Evolutionary conservation across 2,113 vertebrate species (phyloP).

Genomic region (Electrona antarctica): DNA sequence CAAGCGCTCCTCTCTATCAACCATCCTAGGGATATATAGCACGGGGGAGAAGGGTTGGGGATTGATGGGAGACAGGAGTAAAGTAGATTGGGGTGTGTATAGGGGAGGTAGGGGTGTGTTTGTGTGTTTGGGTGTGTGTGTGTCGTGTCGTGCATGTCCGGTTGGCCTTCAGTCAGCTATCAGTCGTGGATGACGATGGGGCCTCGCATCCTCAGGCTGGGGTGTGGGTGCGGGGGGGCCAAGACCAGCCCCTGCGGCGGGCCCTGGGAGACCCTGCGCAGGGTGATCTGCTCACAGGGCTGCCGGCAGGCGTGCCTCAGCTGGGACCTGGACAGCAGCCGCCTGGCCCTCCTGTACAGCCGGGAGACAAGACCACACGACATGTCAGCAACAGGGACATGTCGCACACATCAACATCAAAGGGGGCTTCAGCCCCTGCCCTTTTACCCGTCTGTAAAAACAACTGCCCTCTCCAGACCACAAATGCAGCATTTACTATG

Average conservation of each 20-base stretch:
- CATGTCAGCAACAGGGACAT: not conserved
- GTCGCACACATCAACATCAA: no score
- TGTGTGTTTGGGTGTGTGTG: slow-evolving; percentile 15
- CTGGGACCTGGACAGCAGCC: slow-evolving; percentile 81
- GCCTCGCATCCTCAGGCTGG: slow-evolving; percentile 83
- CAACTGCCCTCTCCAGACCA: no score
- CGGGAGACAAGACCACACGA: slow-evolving; percentile 29
- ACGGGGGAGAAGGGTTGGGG: not conserved
- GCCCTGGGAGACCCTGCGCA: slow-evolving; percentile 76
- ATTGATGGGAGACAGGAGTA: not conserved
- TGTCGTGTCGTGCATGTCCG: slow-evolving; percentile 1
- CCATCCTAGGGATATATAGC: not conserved
- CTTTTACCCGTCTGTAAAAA: no score
- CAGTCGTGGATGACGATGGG: slow-evolving; percentile 85
- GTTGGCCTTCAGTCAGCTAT: slow-evolving; percentile 24
- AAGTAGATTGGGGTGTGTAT: no score
- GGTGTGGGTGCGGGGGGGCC: slow-evolving; percentile 79
- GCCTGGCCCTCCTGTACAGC: slow-evolving; percentile 76
- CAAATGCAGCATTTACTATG: no score
- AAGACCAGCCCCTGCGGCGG: slow-evolving; percentile 75
- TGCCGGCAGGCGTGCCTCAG: slow-evolving; percentile 82
- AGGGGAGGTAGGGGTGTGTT: not conserved
- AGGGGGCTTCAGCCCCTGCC: no score
- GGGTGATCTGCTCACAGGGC: slow-evolving; percentile 82
- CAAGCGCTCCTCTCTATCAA: no score